Percentiles rank a stretch among this genome's conserved stretches.
These are phyloP conservation scores for Apogon talboti DNA, from an alignment of 2,797 vertebrate genomes.

Conservation along the genomic window DNA sequence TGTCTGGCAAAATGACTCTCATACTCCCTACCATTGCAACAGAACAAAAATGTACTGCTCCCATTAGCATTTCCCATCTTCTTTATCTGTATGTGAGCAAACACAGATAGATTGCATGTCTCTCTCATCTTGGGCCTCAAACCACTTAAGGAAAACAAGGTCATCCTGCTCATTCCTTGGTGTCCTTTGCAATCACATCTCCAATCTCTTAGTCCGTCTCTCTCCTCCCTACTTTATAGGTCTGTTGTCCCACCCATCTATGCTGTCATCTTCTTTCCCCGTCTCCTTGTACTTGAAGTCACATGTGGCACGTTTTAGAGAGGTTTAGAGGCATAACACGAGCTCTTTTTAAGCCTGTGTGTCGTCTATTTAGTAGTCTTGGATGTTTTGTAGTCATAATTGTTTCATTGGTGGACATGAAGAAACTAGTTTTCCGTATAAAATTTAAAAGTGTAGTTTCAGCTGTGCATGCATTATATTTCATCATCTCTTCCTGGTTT, in stretches of 20 bases:
- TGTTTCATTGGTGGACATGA: neutral
- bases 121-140: slow-evolving; percentile 34
- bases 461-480: neutral
- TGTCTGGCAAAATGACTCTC: neutral
- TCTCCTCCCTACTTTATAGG: neutral
- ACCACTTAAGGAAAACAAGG: slow-evolving; percentile 27
- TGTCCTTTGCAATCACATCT: slow-evolving; percentile 21
- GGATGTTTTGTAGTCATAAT: neutral
- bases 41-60: neutral
- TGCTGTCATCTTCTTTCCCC: neutral
- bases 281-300: neutral
- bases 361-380: neutral
- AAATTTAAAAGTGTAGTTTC: neutral
- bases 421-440: no score
- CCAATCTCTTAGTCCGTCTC: slow-evolving; percentile 4
- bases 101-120: neutral
- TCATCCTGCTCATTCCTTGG: neutral
- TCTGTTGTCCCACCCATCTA: neutral
- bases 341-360: neutral
- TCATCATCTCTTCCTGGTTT: slow-evolving; percentile 2
- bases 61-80: neutral
- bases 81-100: slow-evolving; percentile 14
- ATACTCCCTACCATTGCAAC: neutral
- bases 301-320: neutral
- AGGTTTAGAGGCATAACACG: neutral